phyloP scores from a whole-genome alignment of 2,113 vertebrate species.

The Odocoileus hemionus region DNA sequence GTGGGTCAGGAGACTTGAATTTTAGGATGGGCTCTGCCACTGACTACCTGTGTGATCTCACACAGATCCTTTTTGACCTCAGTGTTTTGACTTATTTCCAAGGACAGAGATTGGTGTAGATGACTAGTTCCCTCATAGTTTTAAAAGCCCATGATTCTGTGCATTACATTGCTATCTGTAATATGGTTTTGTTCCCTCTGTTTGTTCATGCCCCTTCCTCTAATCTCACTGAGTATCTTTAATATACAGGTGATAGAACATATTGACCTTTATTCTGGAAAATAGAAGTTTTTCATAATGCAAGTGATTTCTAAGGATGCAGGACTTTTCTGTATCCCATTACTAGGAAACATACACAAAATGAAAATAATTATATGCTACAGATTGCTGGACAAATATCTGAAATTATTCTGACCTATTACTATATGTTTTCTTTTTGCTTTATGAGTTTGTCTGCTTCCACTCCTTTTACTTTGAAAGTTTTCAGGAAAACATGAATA shows the following conservation, averaged over 20 bases:
- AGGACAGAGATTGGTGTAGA: neutral
- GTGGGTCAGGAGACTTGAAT: neutral
- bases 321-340: neutral
- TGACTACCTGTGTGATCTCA: neutral
- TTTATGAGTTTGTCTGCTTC: constrained; percentile 6
- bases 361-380: neutral
- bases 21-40: neutral
- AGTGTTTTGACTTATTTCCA: constrained; percentile 7
- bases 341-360: neutral
- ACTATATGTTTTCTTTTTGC: neutral
- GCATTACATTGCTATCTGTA: neutral
- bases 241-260: neutral
- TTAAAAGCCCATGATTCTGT: neutral
- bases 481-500: neutral
- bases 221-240: neutral
- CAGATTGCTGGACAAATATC: neutral
- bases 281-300: neutral
- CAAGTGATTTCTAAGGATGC: neutral
- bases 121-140: neutral
- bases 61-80: neutral
- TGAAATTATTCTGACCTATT: constrained; percentile 34
- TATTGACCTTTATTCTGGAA: neutral
- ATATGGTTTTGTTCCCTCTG: neutral
- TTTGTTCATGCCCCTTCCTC: neutral
- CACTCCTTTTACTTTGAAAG: neutral